Evolutionary conservation across 2,113 vertebrate species (phyloP).

Genomic region (Microtus ochrogaster): DNA sequence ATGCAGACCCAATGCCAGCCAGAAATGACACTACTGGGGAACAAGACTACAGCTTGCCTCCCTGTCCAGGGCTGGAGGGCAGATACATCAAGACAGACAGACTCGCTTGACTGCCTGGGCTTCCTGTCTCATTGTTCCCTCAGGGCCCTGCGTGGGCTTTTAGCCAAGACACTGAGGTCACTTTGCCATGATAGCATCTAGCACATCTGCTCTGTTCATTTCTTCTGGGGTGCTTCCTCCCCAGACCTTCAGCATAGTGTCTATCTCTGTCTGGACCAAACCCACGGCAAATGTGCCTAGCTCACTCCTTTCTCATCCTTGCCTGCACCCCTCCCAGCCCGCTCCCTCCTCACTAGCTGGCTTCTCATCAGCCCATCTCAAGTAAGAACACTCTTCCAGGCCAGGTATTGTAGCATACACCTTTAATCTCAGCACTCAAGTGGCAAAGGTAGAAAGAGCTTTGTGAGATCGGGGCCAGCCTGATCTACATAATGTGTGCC

Average conservation of each 20-base stretch:
- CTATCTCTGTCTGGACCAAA: neutral
- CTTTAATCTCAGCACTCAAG: neutral
- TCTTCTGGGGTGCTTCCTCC: neutral
- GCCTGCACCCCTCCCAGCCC: neutral
- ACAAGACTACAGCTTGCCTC: neutral
- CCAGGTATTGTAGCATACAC: neutral
- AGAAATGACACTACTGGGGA: neutral
- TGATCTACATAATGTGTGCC: neutral
- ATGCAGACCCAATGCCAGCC: neutral
- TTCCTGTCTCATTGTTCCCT: accelerated
- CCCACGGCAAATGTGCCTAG: neutral
- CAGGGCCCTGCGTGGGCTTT: neutral
- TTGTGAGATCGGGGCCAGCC: neutral
- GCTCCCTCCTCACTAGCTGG: neutral
- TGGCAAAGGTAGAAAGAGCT: neutral
- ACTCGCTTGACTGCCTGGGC: neutral
- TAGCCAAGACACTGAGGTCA: neutral
- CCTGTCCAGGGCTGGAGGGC: neutral
- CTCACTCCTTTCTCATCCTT: neutral
- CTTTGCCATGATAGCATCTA: neutral
- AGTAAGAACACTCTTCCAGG: neutral
- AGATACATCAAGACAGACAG: neutral
- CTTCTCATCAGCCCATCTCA: neutral
- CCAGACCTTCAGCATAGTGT: neutral
- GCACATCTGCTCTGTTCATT: neutral